Base-by-base conservation (phyloP, 2,797 vertebrate genomes). In the Clarias laeviceps region DNA sequence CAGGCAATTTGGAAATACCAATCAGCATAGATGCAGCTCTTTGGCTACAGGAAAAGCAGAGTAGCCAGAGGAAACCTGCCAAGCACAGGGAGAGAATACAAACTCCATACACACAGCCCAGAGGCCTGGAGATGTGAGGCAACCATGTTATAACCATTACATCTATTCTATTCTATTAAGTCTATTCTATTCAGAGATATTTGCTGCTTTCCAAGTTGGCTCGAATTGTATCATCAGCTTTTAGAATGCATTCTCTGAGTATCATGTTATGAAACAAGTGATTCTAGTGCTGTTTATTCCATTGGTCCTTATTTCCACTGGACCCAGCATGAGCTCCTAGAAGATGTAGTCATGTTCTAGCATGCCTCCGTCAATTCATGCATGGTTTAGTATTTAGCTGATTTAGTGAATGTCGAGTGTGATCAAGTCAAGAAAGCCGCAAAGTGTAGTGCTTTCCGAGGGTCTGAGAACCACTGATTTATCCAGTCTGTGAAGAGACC, bases 261-360 rank as follows among this genome's bases (percentile, higher is more conserved):
- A 56, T 57, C 73, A 32, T 57, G 14, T 15, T 45, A 15, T 45
- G 62, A 80, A 80, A 50, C 59, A 40, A 40, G 45, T 82, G 81
- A 24, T 72, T 61, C 12, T 37, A 20, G 5, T 59, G 24, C 37
- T 82, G n/a, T 73, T 82, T 50, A 73, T 83, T 14, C 12, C 18
- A 50, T 4, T 12, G 34, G n/a, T 50, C 27, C 27, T 82, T 32
- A 32, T 11, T 40, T 45, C 0, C 14, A 29, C 22, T 20, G 32
- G 45, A 50, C n/a, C 12, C 2, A 12, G 22, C 1, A 45, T 37
- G 54, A 74, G 5, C 5, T 72, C 12, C 22, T 14, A n/a, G 37
- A n/a, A 45, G 15, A 72, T 37, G 4, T 12, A 11, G 15, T 50
- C 70, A 17, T 17, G 8, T 45, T 15, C 14, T 18, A 15, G 11